These are phyloP conservation scores for Cosmia pyralina DNA, from an alignment of 2,888 invertebrate genomes.

Conservation along the genomic window DNA sequence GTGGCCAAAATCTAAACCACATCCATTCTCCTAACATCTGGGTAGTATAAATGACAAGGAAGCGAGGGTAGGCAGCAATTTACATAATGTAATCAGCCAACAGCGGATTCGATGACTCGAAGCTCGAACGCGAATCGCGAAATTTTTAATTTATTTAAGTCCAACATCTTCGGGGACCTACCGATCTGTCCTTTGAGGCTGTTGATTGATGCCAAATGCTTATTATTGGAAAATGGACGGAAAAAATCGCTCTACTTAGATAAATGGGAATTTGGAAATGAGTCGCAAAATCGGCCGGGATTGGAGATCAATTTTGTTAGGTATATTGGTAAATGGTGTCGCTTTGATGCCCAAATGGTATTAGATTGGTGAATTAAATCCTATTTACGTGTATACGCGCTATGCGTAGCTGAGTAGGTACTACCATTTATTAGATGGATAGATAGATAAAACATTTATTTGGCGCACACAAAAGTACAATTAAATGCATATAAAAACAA, in stretches of 20 bases:
- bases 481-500: no score
- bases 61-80: constrained; percentile 77
- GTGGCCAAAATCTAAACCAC: constrained; percentile 27
- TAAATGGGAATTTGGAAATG: constrained; percentile 50
- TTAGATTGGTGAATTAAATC: neutral
- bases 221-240: constrained; percentile 62
- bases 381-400: neutral
- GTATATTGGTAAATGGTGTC: constrained; percentile 23
- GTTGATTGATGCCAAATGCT: constrained; percentile 65
- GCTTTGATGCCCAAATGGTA: constrained; percentile 24
- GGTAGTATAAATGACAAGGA: constrained; percentile 80
- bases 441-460: no score
- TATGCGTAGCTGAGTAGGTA: neutral
- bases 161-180: constrained; percentile 65
- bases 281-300: constrained; percentile 32
- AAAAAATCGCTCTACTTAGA: constrained; percentile 50
- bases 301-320: constrained; percentile 36
- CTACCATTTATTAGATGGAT: neutral
- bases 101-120: constrained; percentile 83
- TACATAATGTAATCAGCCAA: constrained; percentile 87
- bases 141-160: constrained; percentile 84
- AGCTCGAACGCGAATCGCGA: constrained; percentile 72
- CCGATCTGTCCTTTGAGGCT: constrained; percentile 62
- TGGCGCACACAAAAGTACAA: no score
- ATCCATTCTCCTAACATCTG: constrained; percentile 67